Conservation (phyloP, 2,888 invertebrate genomes). For the Aplocera efformata region DNA sequence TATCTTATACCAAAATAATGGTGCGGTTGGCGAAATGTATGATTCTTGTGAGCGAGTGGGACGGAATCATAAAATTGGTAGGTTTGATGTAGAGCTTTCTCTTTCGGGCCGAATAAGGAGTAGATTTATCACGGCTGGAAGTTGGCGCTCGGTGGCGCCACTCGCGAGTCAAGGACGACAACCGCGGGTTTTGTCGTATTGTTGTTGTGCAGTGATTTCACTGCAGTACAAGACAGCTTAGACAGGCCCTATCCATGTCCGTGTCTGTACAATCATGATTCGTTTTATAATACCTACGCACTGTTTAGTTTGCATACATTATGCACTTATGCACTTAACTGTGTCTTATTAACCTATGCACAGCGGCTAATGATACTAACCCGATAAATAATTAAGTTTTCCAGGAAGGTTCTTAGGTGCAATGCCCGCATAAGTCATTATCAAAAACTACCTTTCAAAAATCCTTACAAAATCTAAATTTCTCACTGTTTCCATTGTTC, state of each 20-base stretch:
- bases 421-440: too few species aligned
- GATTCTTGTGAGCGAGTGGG: slow-evolving; percentile 36
- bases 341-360: too few species aligned
- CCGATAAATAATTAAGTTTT: too few species aligned
- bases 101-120: slow-evolving; percentile 41
- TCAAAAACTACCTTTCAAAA: too few species aligned
- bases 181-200: slow-evolving; percentile 40
- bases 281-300: background rate
- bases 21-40: slow-evolving; percentile 29
- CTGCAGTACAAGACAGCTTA: slow-evolving; percentile 25
- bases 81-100: slow-evolving; percentile 29
- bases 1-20: slow-evolving; percentile 21
- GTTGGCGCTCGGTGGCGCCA: slow-evolving; percentile 52
- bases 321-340: background rate
- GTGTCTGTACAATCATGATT: slow-evolving; percentile 12
- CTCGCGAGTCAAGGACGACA: slow-evolving; percentile 59
- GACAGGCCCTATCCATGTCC: slow-evolving; percentile 21
- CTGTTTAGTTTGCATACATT: slow-evolving; percentile 8
- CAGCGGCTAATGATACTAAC: too few species aligned
- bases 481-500: slow-evolving; percentile 1
- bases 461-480: background rate
- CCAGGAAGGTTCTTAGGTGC: too few species aligned
- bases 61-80: slow-evolving; percentile 32
- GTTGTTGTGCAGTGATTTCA: slow-evolving; percentile 35
- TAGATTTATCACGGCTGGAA: slow-evolving; percentile 35